These are phyloP conservation scores for Drosophila barbarae DNA, from an alignment of 2,888 invertebrate species.

Conservation along the genomic window DNA sequence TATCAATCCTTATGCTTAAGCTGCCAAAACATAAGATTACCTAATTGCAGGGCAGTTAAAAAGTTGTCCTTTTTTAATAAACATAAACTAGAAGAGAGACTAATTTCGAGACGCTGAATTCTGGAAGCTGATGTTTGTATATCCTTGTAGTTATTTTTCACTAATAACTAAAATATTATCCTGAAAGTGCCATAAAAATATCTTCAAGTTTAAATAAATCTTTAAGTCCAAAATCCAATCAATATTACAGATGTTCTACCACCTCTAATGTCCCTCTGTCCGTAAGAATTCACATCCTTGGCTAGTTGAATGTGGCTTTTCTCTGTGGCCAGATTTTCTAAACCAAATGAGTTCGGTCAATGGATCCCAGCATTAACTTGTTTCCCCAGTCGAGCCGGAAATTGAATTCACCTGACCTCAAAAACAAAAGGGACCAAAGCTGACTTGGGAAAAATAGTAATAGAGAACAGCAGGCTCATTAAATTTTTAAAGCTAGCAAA, in stretches of 20 bases:
- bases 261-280: conserved; percentile 3
- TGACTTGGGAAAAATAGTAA: background rate
- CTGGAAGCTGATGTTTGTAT: no score
- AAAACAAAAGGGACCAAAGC: conserved; percentile 14
- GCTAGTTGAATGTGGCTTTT: conserved; percentile 1
- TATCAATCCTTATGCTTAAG: background rate
- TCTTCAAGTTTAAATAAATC: background rate
- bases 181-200: no score
- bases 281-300: conserved; percentile 5
- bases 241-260: background rate
- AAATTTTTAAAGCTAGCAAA: conserved; percentile 10
- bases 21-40: no score
- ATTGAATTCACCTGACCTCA: conserved; percentile 32
- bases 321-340: conserved; percentile 1
- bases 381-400: conserved; percentile 30
- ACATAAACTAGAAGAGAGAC: no score
- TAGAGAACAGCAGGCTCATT: conserved; percentile 1
- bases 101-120: no score
- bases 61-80: no score
- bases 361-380: conserved; percentile 19
- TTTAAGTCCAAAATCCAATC: background rate
- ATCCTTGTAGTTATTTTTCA: no score
- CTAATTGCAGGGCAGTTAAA: no score
- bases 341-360: conserved; percentile 12
- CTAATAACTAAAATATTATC: no score